Percentiles rank a stretch among this genome's conserved stretches.
These are phyloP conservation scores for Lysandra coridon DNA, from an alignment of 2,888 invertebrate species.

Conservation along the genomic window DNA sequence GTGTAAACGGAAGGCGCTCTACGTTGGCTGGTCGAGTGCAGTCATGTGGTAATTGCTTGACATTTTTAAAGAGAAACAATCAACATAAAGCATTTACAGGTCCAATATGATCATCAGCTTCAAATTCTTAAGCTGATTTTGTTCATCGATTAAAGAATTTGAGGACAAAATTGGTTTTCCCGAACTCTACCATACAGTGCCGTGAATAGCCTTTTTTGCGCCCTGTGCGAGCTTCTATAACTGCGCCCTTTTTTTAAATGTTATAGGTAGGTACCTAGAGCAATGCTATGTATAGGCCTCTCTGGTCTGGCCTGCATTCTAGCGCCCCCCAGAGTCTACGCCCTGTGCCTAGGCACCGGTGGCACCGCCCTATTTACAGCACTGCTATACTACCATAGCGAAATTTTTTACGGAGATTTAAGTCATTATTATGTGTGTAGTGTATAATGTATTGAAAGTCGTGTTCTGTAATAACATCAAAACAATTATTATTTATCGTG, in stretches of 20 bases:
- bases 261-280: too few species aligned
- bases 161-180: background rate
- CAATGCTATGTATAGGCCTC: too few species aligned
- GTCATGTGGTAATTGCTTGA: constrained; percentile 59
- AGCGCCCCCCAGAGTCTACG: too few species aligned
- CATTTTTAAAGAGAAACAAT: background rate
- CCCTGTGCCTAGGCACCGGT: too few species aligned
- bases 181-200: too few species aligned
- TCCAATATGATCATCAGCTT: background rate
- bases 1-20: constrained; percentile 73
- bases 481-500: constrained; percentile 5
- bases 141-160: background rate
- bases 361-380: too few species aligned
- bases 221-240: too few species aligned
- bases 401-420: background rate
- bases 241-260: too few species aligned
- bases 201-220: too few species aligned
- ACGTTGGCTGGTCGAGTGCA: constrained; percentile 64
- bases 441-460: background rate
- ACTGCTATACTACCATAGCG: background rate
- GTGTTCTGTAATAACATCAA: background rate
- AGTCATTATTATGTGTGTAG: background rate
- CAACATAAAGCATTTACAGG: background rate
- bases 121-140: background rate
- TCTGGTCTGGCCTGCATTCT: too few species aligned